Base-by-base conservation (phyloP, 2,888 invertebrate genomes). In the Ichneumoninae sp. region DNA sequence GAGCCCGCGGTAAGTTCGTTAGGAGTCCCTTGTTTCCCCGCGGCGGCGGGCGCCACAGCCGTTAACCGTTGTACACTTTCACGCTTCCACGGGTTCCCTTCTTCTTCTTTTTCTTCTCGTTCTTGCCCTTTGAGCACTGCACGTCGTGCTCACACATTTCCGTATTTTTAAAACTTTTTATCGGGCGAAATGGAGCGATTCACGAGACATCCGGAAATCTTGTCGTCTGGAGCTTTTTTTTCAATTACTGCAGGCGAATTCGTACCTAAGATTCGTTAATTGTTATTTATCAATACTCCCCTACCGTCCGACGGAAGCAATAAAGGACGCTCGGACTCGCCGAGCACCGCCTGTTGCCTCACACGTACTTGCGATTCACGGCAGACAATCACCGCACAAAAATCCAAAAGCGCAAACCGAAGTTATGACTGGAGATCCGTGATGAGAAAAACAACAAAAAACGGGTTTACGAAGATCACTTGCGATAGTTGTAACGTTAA, bases 401-500 rank as follows among this genome's bases (percentile, higher is more conserved):
- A 75, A 60, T 50, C 26, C 66, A 40, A 60, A 66, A 81, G 54
- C 54, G 36, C 16, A 52, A 68, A 60, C 33, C 26, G 52, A 33
- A 44, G 40, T 73, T 66, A 19, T 52, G 19, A 80, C 57, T 47
- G 33, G 7, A 71, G 65, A 76, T 75, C 19, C 54, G 47, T 52
- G 57, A 77, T 40, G 60, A 65, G 33, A 19, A 50, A 26, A 13
- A 1, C 7, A 44, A 16, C 90, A 89, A 90, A 33, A 33, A 40
- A 40, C 10, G 10, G 88, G 89, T 90, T 91, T 90, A 89, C 89
- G 88, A 90, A 89, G 47, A 57, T 75, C 88, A 90, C 89, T 88
- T 87, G 91, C 91, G 91, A 92, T 92, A 91, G 92, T 90, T 92
- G 90, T 91, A 91, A 91, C 88, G 89, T 91, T 90, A 91, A 91